phyloP scores from a whole-genome alignment of 1,140 invertebrate species.

The Gryllus bimaculatus region DNA sequence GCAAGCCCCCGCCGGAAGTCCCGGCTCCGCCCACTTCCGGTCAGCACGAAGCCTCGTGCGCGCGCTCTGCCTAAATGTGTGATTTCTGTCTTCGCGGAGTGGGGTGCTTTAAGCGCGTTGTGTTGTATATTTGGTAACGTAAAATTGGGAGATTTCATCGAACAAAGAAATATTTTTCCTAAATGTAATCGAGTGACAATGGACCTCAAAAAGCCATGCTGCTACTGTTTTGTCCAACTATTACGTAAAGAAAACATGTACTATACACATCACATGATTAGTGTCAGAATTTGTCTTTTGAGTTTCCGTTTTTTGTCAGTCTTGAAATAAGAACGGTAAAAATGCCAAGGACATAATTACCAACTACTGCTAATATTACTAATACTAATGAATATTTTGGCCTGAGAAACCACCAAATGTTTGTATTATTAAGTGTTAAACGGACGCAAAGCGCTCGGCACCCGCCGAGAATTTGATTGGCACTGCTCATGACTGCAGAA shows the following conservation, averaged over 20 bases:
- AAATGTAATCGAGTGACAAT: not conserved
- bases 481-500: not conserved
- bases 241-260: not conserved
- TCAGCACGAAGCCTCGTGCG: no score
- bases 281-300: not conserved
- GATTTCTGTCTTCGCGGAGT: not conserved
- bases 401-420: not conserved
- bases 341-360: not conserved
- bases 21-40: no score
- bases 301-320: not conserved
- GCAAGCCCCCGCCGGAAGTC: no score
- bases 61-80: not conserved
- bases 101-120: not conserved
- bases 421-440: not conserved
- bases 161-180: constrained; percentile 2
- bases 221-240: not conserved
- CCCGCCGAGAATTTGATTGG: not conserved
- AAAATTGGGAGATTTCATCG: not conserved
- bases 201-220: not conserved
- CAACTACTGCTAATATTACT: not conserved
- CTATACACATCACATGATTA: constrained; percentile 1
- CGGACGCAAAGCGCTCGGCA: not conserved
- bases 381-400: constrained; percentile 6
- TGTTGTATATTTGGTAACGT: constrained; percentile 1
- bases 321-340: not conserved